Evolutionary conservation across 2,113 vertebrate species (phyloP).

Genomic region (Holacanthus passer): DNA sequence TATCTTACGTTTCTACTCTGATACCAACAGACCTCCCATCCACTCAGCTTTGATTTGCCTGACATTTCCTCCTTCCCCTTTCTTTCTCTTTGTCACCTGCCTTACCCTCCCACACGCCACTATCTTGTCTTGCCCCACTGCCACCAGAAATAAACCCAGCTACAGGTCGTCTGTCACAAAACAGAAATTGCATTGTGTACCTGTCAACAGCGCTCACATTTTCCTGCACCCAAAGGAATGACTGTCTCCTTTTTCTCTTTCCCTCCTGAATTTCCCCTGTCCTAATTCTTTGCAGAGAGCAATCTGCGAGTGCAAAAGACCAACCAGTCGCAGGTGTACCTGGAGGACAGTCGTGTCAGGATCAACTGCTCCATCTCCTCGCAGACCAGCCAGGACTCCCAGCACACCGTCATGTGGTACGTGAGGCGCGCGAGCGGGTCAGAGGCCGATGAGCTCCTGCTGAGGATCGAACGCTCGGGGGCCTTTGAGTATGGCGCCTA

Average conservation of each 20-base stretch:
- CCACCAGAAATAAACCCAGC: constrained; percentile 65
- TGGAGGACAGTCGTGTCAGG: constrained; percentile 91
- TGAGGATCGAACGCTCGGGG: constrained; percentile 91
- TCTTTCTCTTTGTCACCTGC: constrained; percentile 52
- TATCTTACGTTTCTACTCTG: constrained; percentile 47
- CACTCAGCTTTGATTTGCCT: constrained; percentile 34
- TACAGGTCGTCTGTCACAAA: constrained; percentile 63
- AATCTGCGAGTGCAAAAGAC: constrained; percentile 93
- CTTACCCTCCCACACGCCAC: constrained; percentile 45
- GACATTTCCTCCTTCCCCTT: constrained; percentile 47
- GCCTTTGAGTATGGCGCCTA: constrained; percentile 94
- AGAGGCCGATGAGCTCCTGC: constrained; percentile 90
- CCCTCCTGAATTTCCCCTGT: not conserved
- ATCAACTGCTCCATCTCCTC: constrained; percentile 92
- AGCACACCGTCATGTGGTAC: constrained; percentile 94
- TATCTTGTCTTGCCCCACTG: constrained; percentile 57
- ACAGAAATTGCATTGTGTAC: constrained; percentile 69
- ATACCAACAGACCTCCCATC: constrained; percentile 47
- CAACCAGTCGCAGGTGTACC: constrained; percentile 89
- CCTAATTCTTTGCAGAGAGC: constrained; percentile 84
- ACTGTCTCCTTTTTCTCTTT: constrained; percentile 34
- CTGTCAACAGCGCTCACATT: constrained; percentile 59
- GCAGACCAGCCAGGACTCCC: constrained; percentile 92
- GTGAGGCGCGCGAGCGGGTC: constrained; percentile 87
- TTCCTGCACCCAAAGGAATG: constrained; percentile 45